These are phyloP conservation scores for Lutraria rhynchaena DNA, from an alignment of 1,140 invertebrate genomes.

Conservation along the genomic window DNA sequence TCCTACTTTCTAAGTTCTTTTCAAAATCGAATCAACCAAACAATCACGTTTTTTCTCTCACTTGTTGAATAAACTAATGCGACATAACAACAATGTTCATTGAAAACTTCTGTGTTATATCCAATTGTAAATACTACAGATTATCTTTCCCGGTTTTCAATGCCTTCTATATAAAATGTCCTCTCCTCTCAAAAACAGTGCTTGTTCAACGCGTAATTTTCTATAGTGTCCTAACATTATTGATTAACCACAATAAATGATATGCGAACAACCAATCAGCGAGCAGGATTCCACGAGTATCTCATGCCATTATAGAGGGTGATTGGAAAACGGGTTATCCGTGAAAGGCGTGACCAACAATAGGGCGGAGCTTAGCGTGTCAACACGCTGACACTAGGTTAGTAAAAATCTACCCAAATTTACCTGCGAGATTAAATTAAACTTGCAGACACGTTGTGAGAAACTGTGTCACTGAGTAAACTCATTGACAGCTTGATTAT, in stretches of 20 bases:
- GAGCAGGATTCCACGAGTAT: conserved; percentile 52
- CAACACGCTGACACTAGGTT: conserved; percentile 4
- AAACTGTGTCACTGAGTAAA: neutral
- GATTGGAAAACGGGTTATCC: conserved; percentile 51
- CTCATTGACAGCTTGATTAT: conserved; percentile 18
- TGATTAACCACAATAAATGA: conserved; percentile 75
- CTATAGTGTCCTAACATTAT: conserved; percentile 78
- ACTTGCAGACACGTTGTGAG: neutral
- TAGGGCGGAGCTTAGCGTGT: conserved; percentile 51
- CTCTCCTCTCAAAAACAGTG: conserved; percentile 76
- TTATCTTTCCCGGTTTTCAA: conserved; percentile 62
- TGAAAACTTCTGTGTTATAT: conserved; percentile 70
- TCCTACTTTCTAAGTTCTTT: conserved; percentile 9
- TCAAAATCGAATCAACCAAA: conserved; percentile 24
- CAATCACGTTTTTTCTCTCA: conserved; percentile 35
- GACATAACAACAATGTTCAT: conserved; percentile 46
- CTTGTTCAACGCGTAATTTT: conserved; percentile 80
- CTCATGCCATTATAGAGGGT: conserved; percentile 46
- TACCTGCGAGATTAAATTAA: neutral
- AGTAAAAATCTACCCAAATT: conserved; percentile 10
- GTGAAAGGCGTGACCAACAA: conserved; percentile 42
- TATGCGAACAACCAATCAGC: conserved; percentile 62
- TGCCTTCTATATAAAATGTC: conserved; percentile 60
- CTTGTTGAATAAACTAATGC: conserved; percentile 33
- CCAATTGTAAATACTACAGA: conserved; percentile 76